phyloP scores from a whole-genome alignment of 64 coral and sea anemone species.

The Stichodactyla mertensii region DNA sequence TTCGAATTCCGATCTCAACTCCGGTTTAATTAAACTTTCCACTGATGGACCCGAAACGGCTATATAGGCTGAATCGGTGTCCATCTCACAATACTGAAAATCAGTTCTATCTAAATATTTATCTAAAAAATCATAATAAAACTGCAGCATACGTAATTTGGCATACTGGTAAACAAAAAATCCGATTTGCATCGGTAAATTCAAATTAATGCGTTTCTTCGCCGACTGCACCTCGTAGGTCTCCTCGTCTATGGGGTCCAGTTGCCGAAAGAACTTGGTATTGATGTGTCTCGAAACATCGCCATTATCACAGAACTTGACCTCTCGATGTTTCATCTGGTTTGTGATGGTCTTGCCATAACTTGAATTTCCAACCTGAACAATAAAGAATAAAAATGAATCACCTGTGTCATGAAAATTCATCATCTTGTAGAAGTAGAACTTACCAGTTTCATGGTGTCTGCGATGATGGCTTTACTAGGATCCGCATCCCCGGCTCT shows the following conservation, averaged over 20 bases:
- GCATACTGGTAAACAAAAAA: background rate
- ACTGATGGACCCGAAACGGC: background rate
- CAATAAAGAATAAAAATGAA: background rate
- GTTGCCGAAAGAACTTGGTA: background rate
- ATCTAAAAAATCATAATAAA: no score
- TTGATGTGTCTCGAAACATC: constrained; percentile 10
- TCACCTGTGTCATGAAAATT: background rate
- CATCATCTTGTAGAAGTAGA: background rate
- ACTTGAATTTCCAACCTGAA: background rate
- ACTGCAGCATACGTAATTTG: background rate
- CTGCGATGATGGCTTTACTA: no score
- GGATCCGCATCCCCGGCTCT: background rate
- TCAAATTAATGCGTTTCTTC: no score
- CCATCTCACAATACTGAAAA: no score
- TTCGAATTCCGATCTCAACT: no score
- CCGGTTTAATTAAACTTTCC: background rate
- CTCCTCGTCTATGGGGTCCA: no score
- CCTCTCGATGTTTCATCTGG: constrained; percentile 40
- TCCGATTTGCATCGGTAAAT: no score
- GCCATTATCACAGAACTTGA: constrained; percentile 44
- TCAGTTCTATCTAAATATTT: no score
- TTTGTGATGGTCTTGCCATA: no score
- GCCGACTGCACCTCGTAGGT: no score
- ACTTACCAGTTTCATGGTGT: constrained; percentile 18
- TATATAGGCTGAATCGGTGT: no score